Percentiles rank a stretch among this genome's conserved stretches.
These are phyloP conservation scores for Camarhynchus parvulus DNA, from an alignment of 2,113 vertebrate genomes.

Conservation along the genomic window DNA sequence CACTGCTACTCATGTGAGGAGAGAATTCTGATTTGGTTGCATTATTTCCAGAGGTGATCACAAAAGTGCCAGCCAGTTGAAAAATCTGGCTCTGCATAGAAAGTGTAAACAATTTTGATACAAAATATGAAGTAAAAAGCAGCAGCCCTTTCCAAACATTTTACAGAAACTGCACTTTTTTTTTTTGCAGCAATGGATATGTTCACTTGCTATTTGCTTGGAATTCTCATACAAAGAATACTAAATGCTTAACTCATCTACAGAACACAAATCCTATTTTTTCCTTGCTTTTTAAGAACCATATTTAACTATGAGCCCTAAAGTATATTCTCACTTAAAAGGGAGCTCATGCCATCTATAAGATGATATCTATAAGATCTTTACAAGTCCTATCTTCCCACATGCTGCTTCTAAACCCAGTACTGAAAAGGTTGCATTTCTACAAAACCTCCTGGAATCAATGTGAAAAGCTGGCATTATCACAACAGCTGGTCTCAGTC, in stretches of 20 bases:
- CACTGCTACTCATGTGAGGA: background rate
- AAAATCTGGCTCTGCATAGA: slow-evolving; percentile 1
- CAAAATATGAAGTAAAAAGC: background rate
- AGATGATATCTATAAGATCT: background rate
- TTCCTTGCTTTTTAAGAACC: background rate
- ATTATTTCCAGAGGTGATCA: slow-evolving; percentile 46
- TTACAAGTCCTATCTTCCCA: background rate
- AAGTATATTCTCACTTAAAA: background rate
- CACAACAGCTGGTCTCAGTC: background rate
- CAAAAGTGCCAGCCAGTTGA: background rate
- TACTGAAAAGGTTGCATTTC: background rate
- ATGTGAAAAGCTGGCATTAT: background rate
- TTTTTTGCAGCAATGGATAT: background rate
- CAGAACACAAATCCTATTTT: background rate
- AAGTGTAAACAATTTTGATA: slow-evolving; percentile 26
- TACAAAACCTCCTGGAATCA: background rate
- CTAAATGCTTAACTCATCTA: background rate
- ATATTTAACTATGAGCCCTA: background rate
- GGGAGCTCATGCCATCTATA: background rate
- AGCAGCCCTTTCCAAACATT: background rate
- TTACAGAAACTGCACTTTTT: background rate
- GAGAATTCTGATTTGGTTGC: slow-evolving; percentile 34
- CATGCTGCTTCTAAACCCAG: background rate
- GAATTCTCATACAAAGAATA: background rate
- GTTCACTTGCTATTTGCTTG: background rate